Conservation (phyloP, 2,797 vertebrate genomes). For the Diceros bicornis region DNA sequence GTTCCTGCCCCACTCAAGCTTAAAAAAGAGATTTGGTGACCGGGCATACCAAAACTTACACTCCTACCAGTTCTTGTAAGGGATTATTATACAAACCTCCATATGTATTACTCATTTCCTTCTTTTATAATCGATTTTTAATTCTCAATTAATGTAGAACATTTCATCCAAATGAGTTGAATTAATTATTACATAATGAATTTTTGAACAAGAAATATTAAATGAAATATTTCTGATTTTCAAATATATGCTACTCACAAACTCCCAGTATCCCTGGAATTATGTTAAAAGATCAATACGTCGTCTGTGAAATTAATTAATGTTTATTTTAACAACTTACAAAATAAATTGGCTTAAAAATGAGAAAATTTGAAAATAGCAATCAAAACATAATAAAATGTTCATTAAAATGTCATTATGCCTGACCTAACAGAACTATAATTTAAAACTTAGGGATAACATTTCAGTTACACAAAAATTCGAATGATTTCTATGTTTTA, state of each 20-base stretch:
- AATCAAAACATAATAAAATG: neutral
- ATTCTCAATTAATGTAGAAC: constrained; percentile 13
- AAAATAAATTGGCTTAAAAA: neutral
- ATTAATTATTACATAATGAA: neutral
- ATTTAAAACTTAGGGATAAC: neutral
- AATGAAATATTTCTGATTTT: neutral
- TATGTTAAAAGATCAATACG: neutral
- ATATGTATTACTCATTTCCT: neutral
- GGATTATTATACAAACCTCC: neutral
- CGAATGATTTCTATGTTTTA: neutral
- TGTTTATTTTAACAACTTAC: constrained; percentile 7
- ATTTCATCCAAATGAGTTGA: neutral
- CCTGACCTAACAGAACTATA: neutral
- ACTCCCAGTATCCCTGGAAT: neutral
- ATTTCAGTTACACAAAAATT: neutral
- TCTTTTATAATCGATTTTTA: constrained; percentile 7
- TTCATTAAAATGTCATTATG: neutral
- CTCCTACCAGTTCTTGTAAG: neutral
- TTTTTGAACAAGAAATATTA: constrained; percentile 42
- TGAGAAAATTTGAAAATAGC: neutral
- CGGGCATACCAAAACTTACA: neutral
- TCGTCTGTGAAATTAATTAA: constrained; percentile 1
- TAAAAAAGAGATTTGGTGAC: neutral
- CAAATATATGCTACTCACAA: neutral
- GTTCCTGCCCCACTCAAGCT: neutral